Percentiles rank a stretch among this genome's conserved stretches.
Conservation (phyloP, 2,888 invertebrate genomes). For the Ochropleura leucogaster region DNA sequence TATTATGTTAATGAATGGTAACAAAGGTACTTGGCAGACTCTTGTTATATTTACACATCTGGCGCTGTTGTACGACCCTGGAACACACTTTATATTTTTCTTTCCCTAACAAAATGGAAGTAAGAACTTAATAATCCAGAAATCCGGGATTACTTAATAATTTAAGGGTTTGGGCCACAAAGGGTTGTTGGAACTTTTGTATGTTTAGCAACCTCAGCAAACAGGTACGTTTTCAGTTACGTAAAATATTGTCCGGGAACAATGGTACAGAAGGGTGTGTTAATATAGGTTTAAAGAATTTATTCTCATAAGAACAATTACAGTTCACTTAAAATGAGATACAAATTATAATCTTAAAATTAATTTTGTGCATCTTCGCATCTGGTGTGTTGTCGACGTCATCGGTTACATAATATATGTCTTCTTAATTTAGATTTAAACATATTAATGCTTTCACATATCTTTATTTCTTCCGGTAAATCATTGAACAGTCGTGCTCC, state of each 20-base stretch:
- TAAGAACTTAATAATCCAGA: constrained; percentile 49
- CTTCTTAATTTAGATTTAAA: too few relatives aligned
- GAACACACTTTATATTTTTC: constrained; percentile 33
- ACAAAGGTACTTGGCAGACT: background rate
- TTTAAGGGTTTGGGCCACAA: constrained; percentile 41
- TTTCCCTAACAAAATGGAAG: constrained; percentile 31
- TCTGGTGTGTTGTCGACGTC: too few relatives aligned
- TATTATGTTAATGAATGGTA: background rate
- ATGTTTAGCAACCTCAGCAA: constrained; percentile 32
- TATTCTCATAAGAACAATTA: too few relatives aligned
- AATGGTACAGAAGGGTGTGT: background rate
- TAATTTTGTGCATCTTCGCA: too few relatives aligned
- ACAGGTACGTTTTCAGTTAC: constrained; percentile 15
- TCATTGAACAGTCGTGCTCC: too few relatives aligned
- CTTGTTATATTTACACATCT: constrained; percentile 2
- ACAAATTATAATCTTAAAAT: too few relatives aligned
- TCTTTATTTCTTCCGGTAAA: too few relatives aligned
- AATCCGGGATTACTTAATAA: constrained; percentile 52
- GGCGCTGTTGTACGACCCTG: background rate
- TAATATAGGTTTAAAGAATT: too few relatives aligned
- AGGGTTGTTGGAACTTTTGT: constrained; percentile 26
- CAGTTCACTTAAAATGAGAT: too few relatives aligned
- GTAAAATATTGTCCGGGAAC: constrained; percentile 15
- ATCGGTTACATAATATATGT: too few relatives aligned
- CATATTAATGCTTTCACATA: too few relatives aligned